Conservation (phyloP, 2,797 vertebrate genomes). For the Sebastiscus albofasciatus region DNA sequence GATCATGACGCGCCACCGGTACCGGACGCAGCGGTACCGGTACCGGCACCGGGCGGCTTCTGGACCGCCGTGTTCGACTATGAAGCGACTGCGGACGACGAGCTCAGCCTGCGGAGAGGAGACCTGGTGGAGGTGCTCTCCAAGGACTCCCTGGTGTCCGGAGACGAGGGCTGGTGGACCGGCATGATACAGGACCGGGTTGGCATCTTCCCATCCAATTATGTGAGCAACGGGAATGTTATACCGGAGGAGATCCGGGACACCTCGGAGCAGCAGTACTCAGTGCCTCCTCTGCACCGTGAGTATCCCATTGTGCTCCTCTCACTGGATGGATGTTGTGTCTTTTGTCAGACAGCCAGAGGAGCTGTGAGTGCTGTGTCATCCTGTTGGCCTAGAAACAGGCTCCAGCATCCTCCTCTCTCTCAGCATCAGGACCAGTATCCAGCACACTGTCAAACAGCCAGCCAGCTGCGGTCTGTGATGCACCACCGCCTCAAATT, state of each 20-base stretch:
- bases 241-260: constrained; percentile 85
- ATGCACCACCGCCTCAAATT: constrained; percentile 37
- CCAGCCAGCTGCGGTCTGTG: constrained; percentile 19
- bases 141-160: constrained; percentile 94
- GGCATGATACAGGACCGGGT: constrained; percentile 93
- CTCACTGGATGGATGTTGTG: background rate
- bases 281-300: constrained; percentile 83
- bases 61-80: constrained; percentile 99
- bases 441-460: constrained; percentile 41
- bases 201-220: constrained; percentile 93
- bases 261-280: constrained; percentile 79
- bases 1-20: constrained; percentile 63
- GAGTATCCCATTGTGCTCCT: constrained; percentile 68
- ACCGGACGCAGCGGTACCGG: constrained; percentile 52
- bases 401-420: constrained; percentile 34
- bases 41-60: constrained; percentile 63
- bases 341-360: constrained; percentile 36
- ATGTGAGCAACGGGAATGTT: constrained; percentile 89
- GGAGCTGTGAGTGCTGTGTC: constrained; percentile 69
- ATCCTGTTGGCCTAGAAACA: constrained; percentile 62
- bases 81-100: constrained; percentile 95
- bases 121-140: constrained; percentile 95
- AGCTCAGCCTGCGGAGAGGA: constrained; percentile 93
- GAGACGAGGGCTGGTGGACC: constrained; percentile 98
- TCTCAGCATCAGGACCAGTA: constrained; percentile 64